These are phyloP conservation scores for Drosophila tropicalis DNA, from an alignment of 1,140 invertebrate genomes.

Conservation along the genomic window DNA sequence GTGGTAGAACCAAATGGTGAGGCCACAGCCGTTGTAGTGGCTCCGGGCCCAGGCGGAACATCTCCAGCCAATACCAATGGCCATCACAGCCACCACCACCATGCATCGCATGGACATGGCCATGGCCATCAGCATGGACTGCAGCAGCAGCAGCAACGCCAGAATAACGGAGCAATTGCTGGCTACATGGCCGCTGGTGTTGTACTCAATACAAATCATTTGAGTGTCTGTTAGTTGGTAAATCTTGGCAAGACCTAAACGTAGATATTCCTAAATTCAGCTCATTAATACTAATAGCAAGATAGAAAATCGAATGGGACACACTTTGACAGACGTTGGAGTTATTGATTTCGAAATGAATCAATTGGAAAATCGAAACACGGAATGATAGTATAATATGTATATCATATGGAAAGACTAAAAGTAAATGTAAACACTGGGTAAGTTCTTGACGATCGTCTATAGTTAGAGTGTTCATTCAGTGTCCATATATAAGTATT, in stretches of 20 bases:
- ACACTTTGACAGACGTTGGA: too few relatives aligned
- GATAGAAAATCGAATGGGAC: too few relatives aligned
- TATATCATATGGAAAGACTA: too few relatives aligned
- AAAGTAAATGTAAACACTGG: too few relatives aligned
- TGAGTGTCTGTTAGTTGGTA: slow-evolving; percentile 77
- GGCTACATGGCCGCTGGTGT: slow-evolving; percentile 79
- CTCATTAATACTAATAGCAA: neutral
- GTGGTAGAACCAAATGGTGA: slow-evolving; percentile 48
- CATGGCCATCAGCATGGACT: slow-evolving; percentile 50
- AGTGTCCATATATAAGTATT: too few relatives aligned
- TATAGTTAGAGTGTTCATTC: too few relatives aligned
- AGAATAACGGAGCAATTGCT: slow-evolving; percentile 50
- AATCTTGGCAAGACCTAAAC: neutral
- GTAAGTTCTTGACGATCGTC: too few relatives aligned
- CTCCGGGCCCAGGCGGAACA: slow-evolving; percentile 21
- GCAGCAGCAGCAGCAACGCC: slow-evolving; percentile 48
- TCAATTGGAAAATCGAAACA: too few relatives aligned
- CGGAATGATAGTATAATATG: too few relatives aligned
- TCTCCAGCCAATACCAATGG: slow-evolving; percentile 27
- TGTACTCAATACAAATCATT: slow-evolving; percentile 79
- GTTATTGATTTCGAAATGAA: too few relatives aligned
- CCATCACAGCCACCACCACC: slow-evolving; percentile 49
- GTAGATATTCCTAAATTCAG: slow-evolving; percentile 13
- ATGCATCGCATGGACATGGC: slow-evolving; percentile 24
- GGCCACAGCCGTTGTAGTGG: slow-evolving; percentile 25